Evolutionary conservation across 2,888 invertebrate species (phyloP), one percentile per base, ranked within the genome.

Genomic region (Bombyx huttoni): DNA sequence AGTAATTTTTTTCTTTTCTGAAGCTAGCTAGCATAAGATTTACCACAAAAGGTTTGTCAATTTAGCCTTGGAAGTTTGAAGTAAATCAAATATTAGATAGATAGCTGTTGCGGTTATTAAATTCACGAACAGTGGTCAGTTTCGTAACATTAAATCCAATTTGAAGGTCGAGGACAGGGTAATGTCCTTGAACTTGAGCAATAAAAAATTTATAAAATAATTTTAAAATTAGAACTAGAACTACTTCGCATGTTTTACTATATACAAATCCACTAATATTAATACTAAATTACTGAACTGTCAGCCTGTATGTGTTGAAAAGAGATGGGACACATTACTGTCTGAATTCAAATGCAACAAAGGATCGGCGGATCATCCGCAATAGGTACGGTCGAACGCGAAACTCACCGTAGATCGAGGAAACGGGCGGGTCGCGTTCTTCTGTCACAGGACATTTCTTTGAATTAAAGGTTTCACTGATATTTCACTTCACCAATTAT

Each of bases 401-500:
- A 70, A 78, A 87, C 88, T 88, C 86, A 88, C 88, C 88, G 87
- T 79, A 88, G 82, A 73, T 87, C 88, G 77, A 87, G 87, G 79
- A 80, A 84, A 68, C 88, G 87, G 71, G 82, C 83, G 70, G 81
- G 76, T 73, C 85, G 87, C 71, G 81, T 84, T 86, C 84, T 84
- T 79, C 86, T 83, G 71, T 87, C 87, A 80, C 86, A 86, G 81
- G 87, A 88, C 87, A 88, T 88, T 70, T 81, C 84, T 84, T 77
- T 61, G 70, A 75, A 75, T 58, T 35, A 64, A 73, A 75, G 63
- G 65, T 61, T 75, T 66, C 82, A 82, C 81, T 78, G 68, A 61
- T 73, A 73, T 73, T 73, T 61, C 79, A 85, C 83, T 84, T 83
- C 82, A 87, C 82, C 72, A 79, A 70, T 67, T 70, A 71, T 72